phyloP scores from a whole-genome alignment of 2,797 vertebrate genomes.

The Cossypha dichroa region DNA sequence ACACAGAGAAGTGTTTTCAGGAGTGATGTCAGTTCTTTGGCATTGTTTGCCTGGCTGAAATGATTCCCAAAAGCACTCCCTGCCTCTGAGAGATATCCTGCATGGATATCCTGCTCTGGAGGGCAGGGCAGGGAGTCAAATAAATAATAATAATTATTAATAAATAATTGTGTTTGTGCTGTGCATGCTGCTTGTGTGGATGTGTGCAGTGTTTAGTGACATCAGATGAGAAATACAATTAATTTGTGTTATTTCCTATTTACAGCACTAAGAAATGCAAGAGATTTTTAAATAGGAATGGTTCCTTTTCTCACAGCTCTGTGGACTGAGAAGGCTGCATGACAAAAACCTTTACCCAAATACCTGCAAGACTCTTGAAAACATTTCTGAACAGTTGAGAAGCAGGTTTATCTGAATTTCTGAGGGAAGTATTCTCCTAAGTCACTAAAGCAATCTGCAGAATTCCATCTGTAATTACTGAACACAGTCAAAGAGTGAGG shows the following conservation, averaged over 20 bases:
- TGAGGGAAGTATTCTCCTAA: background rate
- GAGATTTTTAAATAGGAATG: background rate
- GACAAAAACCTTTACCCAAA: background rate
- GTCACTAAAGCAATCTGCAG: background rate
- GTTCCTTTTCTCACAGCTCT: background rate
- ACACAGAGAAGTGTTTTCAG: slow-evolving; percentile 10
- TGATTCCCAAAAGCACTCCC: background rate
- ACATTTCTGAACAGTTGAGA: background rate
- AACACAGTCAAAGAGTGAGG: background rate
- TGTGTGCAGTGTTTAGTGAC: background rate
- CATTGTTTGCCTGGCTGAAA: background rate
- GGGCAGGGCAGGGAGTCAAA: slow-evolving; percentile 31
- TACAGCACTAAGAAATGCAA: background rate
- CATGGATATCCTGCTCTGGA: background rate
- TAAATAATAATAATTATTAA: background rate
- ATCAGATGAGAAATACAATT: background rate
- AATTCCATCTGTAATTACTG: slow-evolving; percentile 38
- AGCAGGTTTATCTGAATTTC: background rate
- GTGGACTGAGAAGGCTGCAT: background rate
- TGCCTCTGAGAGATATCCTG: slow-evolving; percentile 4
- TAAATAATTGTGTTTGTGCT: background rate
- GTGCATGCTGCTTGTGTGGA: background rate
- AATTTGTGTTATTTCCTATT: background rate
- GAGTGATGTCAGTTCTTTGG: slow-evolving; percentile 17
- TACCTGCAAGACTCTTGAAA: background rate